A percentile compares a stretch with the other conserved stretches of the same genome.
These are phyloP conservation scores for Archegozetes longisetosus DNA, from an alignment of 1,140 invertebrate genomes.

Conservation along the genomic window DNA sequence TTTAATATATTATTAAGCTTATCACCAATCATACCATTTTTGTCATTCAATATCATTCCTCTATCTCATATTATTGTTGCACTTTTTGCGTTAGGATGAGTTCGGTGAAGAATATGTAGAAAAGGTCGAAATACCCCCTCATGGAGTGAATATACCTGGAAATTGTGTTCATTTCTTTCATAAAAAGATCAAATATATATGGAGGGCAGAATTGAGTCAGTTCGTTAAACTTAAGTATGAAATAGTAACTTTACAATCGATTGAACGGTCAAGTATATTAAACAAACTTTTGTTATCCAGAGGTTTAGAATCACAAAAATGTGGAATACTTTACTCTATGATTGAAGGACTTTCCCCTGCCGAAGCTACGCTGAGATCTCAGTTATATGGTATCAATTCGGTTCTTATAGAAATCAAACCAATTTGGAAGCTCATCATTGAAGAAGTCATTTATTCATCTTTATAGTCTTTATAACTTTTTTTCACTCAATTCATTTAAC, in stretches of 20 bases:
- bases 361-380: conserved; percentile 18
- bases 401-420: conserved; percentile 26
- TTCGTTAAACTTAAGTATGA: conserved; percentile 25
- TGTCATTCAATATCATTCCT: too few species aligned
- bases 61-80: neutral
- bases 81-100: conserved; percentile 13
- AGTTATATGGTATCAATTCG: conserved; percentile 24
- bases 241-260: too few species aligned
- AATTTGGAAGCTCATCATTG: conserved; percentile 22
- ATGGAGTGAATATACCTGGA: neutral
- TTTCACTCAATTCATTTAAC: neutral
- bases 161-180: conserved; percentile 25
- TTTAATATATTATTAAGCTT: neutral
- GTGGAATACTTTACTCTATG: conserved; percentile 20
- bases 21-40: too few species aligned
- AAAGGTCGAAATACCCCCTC: conserved; percentile 8
- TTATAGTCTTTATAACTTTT: conserved; percentile 1
- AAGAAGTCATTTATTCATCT: conserved; percentile 20
- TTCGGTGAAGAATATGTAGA: conserved; percentile 20
- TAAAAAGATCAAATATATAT: conserved; percentile 30
- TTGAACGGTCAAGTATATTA: too few species aligned
- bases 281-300: conserved; percentile 13
- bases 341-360: conserved; percentile 19
- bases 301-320: conserved; percentile 20
- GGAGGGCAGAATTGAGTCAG: conserved; percentile 23